phyloP scores from a whole-genome alignment of 2,888 invertebrate species.

The Biston betularia region DNA sequence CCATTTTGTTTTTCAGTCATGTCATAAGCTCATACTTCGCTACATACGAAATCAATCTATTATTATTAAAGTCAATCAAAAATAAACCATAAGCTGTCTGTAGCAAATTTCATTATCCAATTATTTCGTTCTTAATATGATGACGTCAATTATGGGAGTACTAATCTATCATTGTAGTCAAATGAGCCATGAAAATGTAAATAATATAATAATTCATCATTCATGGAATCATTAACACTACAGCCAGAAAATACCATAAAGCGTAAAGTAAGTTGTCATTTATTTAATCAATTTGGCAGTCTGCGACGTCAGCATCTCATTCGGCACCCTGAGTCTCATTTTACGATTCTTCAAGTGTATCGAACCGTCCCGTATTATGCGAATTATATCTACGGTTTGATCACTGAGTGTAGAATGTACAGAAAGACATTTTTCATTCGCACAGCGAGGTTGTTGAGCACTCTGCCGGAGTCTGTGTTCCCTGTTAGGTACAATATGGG shows the following conservation, averaged over 20 bases:
- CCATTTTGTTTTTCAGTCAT: too few relatives aligned
- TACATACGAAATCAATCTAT: conserved; percentile 1
- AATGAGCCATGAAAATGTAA: too few relatives aligned
- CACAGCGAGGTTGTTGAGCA: too few relatives aligned
- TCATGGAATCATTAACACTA: neutral
- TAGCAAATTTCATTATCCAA: conserved; percentile 10
- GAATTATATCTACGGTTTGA: conserved; percentile 1
- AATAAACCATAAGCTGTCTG: neutral
- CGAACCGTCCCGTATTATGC: conserved; percentile 37
- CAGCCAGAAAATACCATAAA: neutral
- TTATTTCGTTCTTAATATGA: neutral
- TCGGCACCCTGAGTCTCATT: conserved; percentile 34
- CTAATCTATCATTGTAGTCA: neutral
- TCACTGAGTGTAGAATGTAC: neutral
- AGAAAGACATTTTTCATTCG: neutral
- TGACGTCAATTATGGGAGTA: conserved; percentile 26
- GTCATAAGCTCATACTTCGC: too few relatives aligned
- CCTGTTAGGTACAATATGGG: too few relatives aligned
- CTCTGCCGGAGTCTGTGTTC: too few relatives aligned
- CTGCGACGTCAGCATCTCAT: conserved; percentile 10
- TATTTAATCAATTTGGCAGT: conserved; percentile 10
- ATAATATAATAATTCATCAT: too few relatives aligned
- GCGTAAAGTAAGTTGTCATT: neutral
- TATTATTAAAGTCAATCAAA: conserved; percentile 21
- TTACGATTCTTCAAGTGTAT: conserved; percentile 57